phyloP scores from a whole-genome alignment of 2,888 invertebrate genomes.

The Tenthredo amoena region DNA sequence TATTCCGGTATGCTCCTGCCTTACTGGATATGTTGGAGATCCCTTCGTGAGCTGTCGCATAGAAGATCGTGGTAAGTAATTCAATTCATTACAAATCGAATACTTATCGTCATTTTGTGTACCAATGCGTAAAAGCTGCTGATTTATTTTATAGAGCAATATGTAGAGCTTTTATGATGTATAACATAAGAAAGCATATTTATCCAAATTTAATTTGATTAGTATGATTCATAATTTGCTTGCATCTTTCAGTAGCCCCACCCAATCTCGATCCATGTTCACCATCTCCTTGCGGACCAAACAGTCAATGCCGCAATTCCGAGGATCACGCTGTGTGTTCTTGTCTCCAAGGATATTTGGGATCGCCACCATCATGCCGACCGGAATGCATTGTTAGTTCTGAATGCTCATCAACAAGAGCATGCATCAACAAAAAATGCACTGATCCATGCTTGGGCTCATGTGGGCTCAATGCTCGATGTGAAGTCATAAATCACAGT shows the following conservation, averaged over 20 bases:
- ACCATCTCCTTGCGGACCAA: slow-evolving; percentile 77
- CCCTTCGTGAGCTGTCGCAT: slow-evolving; percentile 76
- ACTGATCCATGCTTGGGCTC: slow-evolving; percentile 81
- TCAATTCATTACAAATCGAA: slow-evolving; percentile 8
- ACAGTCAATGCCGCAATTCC: slow-evolving; percentile 76
- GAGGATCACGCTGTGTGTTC: slow-evolving; percentile 78
- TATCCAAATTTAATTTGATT: neutral
- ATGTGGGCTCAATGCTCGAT: slow-evolving; percentile 79
- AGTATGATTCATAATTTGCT: slow-evolving; percentile 27
- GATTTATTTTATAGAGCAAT: neutral
- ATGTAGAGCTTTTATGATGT: neutral
- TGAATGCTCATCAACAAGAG: slow-evolving; percentile 80
- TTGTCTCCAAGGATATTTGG: slow-evolving; percentile 77
- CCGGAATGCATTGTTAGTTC: slow-evolving; percentile 78
- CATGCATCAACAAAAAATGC: slow-evolving; percentile 87
- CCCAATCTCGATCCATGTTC: slow-evolving; percentile 73
- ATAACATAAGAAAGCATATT: neutral
- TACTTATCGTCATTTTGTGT: neutral
- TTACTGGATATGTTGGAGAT: slow-evolving; percentile 76
- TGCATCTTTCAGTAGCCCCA: slow-evolving; percentile 63
- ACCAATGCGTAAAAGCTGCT: no score
- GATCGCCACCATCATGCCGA: slow-evolving; percentile 78
- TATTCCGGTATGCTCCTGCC: slow-evolving; percentile 82
- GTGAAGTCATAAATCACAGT: slow-evolving; percentile 80
- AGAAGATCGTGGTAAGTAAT: slow-evolving; percentile 62